These are phyloP conservation scores for Saxicola maurus DNA, from an alignment of 2,797 vertebrate genomes.

Conservation along the genomic window DNA sequence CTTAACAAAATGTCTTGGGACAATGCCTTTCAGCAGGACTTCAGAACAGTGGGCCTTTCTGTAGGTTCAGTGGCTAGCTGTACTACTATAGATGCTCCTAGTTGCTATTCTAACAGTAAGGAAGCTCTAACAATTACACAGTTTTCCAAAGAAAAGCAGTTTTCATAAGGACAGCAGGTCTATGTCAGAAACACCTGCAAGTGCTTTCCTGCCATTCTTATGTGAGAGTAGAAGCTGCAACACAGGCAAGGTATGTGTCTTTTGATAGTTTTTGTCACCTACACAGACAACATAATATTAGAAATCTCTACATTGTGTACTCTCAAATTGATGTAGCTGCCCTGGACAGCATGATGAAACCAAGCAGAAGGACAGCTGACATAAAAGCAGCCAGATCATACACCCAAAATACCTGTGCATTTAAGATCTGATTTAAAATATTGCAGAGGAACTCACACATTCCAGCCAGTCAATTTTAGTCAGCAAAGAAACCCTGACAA, in stretches of 20 bases:
- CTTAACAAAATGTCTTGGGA: neutral
- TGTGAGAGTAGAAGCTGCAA: neutral
- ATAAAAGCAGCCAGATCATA: neutral
- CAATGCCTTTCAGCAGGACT: neutral
- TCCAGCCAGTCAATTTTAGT: neutral
- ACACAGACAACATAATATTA: neutral
- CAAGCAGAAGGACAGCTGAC: neutral
- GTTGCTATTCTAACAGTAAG: neutral
- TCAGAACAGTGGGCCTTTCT: neutral
- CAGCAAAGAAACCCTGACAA: neutral
- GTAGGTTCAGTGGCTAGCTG: neutral
- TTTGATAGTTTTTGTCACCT: neutral
- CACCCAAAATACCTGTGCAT: neutral
- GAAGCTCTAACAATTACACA: neutral
- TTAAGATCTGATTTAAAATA: neutral
- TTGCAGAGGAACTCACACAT: neutral
- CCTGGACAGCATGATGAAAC: accelerated
- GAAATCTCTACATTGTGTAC: neutral
- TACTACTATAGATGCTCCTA: neutral
- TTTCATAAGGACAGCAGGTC: neutral
- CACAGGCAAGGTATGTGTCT: neutral
- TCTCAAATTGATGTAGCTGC: neutral
- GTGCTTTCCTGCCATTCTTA: neutral
- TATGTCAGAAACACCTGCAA: neutral
- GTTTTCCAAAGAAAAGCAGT: neutral